phyloP scores from a whole-genome alignment of 2,113 vertebrate species.

The Penelope pileata region DNA sequence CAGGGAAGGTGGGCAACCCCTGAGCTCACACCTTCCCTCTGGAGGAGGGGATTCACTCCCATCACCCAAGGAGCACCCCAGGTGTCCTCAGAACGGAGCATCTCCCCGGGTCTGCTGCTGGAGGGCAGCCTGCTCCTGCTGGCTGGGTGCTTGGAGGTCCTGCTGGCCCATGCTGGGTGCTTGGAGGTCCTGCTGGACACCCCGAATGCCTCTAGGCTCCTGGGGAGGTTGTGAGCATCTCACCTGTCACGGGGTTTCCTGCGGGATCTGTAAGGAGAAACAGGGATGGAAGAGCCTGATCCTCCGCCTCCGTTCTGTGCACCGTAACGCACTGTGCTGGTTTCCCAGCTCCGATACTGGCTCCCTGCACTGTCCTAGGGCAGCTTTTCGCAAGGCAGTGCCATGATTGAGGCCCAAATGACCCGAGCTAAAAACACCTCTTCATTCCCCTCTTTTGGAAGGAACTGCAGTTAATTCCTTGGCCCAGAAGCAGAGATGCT shows the following conservation, averaged over 20 bases:
- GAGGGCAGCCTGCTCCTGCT: too few species aligned
- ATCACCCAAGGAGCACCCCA: too few species aligned
- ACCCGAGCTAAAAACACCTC: neutral
- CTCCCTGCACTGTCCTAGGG: neutral
- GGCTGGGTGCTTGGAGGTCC: too few species aligned
- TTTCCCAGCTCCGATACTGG: neutral
- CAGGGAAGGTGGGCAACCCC: too few species aligned
- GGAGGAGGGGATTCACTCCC: too few species aligned
- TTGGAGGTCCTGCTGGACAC: accelerated
- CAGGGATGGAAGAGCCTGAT: neutral
- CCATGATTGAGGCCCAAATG: neutral
- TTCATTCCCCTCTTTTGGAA: neutral
- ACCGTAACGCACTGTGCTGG: accelerated
- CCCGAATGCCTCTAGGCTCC: neutral
- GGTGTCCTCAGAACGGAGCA: too few species aligned
- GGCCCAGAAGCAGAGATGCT: neutral
- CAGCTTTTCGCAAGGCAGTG: neutral
- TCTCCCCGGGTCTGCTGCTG: too few species aligned
- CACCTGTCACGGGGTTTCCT: neutral
- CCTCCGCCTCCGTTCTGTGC: neutral
- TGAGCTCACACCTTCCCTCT: too few species aligned
- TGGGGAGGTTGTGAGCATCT: neutral
- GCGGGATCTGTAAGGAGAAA: neutral
- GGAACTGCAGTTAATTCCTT: neutral
- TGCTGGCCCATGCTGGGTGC: accelerated